Percentiles rank a stretch among this genome's conserved stretches.
Evolutionary conservation across 2,888 invertebrate species (phyloP).

Genomic region (Chrysina gloriosa): DNA sequence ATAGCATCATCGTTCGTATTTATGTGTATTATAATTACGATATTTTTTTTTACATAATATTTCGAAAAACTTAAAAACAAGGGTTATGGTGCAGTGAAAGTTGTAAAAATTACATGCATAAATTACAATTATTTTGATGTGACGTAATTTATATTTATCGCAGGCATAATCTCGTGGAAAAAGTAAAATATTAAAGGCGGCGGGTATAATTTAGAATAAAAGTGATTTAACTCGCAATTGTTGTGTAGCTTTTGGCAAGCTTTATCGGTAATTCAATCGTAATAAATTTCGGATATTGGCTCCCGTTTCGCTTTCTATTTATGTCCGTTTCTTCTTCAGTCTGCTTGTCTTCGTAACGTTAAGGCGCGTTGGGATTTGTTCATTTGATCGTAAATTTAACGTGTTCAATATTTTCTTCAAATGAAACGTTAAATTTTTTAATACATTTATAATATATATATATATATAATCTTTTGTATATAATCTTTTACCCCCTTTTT

Average conservation of each 20-base stretch:
- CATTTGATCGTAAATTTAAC: too few relatives aligned
- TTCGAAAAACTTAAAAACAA: background rate
- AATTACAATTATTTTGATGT: background rate
- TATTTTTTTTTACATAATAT: background rate
- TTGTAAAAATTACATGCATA: background rate
- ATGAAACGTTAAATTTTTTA: too few relatives aligned
- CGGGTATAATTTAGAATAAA: slow-evolving; percentile 10
- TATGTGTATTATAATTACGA: background rate
- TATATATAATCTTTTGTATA: too few relatives aligned
- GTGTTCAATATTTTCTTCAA: too few relatives aligned
- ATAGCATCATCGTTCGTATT: background rate
- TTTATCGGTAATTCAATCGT: background rate
- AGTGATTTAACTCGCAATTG: background rate
- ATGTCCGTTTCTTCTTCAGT: background rate
- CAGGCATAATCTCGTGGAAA: background rate
- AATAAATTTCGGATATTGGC: background rate
- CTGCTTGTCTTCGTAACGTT: too few relatives aligned
- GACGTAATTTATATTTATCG: background rate
- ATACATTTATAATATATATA: too few relatives aligned
- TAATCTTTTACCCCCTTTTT: too few relatives aligned
- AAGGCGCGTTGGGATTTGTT: too few relatives aligned
- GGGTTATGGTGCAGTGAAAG: background rate
- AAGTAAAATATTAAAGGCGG: slow-evolving; percentile 11
- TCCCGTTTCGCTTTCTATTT: background rate
- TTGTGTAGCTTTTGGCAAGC: slow-evolving; percentile 2